These are phyloP conservation scores for Gallinago paraguaiae DNA, from an alignment of 2,113 vertebrate genomes.

Conservation along the genomic window DNA sequence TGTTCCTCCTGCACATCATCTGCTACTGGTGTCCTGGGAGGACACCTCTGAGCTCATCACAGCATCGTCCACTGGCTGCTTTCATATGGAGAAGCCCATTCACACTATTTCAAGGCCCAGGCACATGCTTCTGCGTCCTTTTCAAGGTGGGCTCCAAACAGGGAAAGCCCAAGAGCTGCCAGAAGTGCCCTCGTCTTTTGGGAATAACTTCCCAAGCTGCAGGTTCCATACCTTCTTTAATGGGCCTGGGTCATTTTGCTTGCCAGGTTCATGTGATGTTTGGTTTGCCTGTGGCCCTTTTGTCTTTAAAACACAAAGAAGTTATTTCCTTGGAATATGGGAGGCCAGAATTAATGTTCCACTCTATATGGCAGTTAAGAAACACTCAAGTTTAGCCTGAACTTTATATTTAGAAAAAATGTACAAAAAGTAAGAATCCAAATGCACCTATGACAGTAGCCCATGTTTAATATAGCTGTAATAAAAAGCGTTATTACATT, in stretches of 20 bases:
- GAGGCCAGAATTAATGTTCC: conserved; percentile 15
- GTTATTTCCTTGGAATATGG: background rate
- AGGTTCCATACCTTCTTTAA: background rate
- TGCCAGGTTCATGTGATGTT: background rate
- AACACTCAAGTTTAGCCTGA: background rate
- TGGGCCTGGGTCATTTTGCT: background rate
- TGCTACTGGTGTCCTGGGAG: background rate
- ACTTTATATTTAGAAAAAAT: background rate
- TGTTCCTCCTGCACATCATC: background rate
- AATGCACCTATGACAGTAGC: background rate
- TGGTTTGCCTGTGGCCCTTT: conserved; percentile 6
- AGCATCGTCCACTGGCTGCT: background rate
- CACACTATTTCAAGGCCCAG: background rate
- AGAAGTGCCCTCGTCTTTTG: background rate
- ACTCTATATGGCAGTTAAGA: background rate
- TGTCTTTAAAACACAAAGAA: conserved; percentile 27
- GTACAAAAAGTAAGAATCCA: background rate
- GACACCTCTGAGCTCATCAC: background rate
- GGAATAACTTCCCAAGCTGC: background rate
- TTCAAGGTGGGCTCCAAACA: background rate
- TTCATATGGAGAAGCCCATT: background rate
- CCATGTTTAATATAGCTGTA: background rate
- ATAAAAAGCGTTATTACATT: background rate
- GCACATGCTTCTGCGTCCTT: background rate
- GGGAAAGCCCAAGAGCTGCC: background rate